Base-by-base conservation (phyloP, 2,888 invertebrate genomes). In the Caenorhabditis sp. region DNA sequence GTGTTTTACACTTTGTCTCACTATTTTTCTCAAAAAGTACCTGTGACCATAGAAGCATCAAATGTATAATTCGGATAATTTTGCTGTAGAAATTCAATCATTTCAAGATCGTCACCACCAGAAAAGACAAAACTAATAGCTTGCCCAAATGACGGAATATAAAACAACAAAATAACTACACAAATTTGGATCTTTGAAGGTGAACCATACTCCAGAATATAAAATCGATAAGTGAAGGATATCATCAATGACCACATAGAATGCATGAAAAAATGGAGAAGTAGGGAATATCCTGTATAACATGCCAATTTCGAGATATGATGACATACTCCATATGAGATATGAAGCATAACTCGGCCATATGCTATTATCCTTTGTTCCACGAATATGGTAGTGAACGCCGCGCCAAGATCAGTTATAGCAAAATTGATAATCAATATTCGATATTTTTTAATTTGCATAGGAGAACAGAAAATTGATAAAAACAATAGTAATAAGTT, bases 401-500 rank as follows among this genome's bases (percentile, higher is more conserved):
- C 54, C 1, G 65, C 59, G 7, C 59, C 43, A 52, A 70, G 57
- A 25, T 70, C 70, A 2, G 70, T 62, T 0, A 70, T 25, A 2
- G 70, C 70, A 54, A 70, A 70, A 21, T 70, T 70, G n/a, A 70
- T 53, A 14, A 70, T 65, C 0, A 70, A 58, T 36, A 70, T 54
- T 5, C 70, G 65, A 31, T 70, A 70, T 12, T 57, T 65, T 54
- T 65, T 65, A 8, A 70, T 70, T 31, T 65, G 70, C 2, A 58
- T 20, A 14, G 70, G 70, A 0, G 70, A 65, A n/a, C 58, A 54
- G 25, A 70, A 70, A 38, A 65, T n/a, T 2, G 70, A 38, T 23
- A 70, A 14, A 27, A 50, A 59, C 7, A 70, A 54, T 5, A 70
- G 70, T 43, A 54, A 17, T 1, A 43, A 38, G 49, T 70, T 70